These are phyloP conservation scores for Procambarus clarkii DNA, from an alignment of 1,140 invertebrate species.

Conservation along the genomic window DNA sequence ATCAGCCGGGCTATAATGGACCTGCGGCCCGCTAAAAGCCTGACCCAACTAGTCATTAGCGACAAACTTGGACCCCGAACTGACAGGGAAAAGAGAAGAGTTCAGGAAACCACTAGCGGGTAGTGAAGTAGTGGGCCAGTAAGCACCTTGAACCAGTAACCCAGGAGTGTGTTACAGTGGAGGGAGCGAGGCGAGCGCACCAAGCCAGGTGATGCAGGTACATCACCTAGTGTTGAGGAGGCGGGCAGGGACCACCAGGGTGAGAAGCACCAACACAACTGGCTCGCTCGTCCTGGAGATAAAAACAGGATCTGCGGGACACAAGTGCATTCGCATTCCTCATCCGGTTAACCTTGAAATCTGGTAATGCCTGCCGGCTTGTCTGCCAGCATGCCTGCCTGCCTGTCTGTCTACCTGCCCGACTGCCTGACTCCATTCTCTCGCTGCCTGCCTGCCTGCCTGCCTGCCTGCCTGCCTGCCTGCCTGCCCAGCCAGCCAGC, in stretches of 20 bases:
- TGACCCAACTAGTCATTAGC: not conserved
- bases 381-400: not conserved
- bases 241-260: not conserved
- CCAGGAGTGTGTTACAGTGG: not conserved
- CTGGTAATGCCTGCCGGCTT: not conserved
- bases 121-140: not conserved
- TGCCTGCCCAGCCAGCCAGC: too few species aligned
- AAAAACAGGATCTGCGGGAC: conserved; percentile 19
- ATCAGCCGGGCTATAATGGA: too few species aligned
- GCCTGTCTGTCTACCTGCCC: too few species aligned
- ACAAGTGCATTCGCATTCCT: conserved; percentile 23
- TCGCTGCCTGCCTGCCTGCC: too few species aligned
- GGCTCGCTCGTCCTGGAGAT: too few species aligned
- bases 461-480: too few species aligned
- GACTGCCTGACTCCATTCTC: too few species aligned
- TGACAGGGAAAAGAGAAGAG: too few species aligned
- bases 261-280: conserved; percentile 1
- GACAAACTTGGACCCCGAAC: not conserved
- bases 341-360: conserved; percentile 19
- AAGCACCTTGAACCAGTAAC: not conserved
- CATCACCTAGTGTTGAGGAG: not conserved
- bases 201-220: too few species aligned
- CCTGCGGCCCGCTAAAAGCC: not conserved
- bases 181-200: too few species aligned
- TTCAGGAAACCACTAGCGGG: not conserved